These are phyloP conservation scores for Alectura lathami DNA, from an alignment of 2,113 vertebrate species.

Conservation along the genomic window DNA sequence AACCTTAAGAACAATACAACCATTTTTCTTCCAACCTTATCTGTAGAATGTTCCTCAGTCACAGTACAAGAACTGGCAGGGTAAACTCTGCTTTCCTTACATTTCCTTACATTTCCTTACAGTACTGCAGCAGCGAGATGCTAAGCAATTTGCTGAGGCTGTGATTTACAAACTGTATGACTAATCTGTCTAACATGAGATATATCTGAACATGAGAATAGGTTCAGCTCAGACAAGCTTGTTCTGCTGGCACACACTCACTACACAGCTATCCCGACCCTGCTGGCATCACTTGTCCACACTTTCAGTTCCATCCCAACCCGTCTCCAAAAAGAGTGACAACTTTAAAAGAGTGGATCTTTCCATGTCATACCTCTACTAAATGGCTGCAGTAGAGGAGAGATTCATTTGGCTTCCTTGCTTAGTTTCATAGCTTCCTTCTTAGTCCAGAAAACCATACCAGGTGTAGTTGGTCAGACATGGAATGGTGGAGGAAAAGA, in stretches of 20 bases:
- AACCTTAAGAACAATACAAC: not conserved
- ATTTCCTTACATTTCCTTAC: too few relatives aligned
- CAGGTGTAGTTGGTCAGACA: not conserved
- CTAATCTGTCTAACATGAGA: not conserved
- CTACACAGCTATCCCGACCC: not conserved
- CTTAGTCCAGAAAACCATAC: not conserved
- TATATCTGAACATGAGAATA: not conserved
- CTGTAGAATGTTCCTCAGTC: not conserved
- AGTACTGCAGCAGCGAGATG: not conserved
- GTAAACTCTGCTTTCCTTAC: not conserved
- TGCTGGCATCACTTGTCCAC: not conserved
- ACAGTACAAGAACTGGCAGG: not conserved
- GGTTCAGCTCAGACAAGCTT: accelerated
- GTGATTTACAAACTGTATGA: not conserved
- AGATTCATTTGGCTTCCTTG: not conserved
- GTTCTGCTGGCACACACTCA: not conserved
- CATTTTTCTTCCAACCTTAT: not conserved
- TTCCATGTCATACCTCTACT: too few relatives aligned
- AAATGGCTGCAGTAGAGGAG: not conserved
- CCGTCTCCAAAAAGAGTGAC: not conserved
- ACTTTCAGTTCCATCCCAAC: not conserved
- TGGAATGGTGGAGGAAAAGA: not conserved
- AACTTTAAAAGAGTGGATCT: not conserved
- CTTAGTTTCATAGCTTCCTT: not conserved
- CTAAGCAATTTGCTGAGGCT: not conserved